A percentile compares a stretch with the other conserved stretches of the same genome.
phyloP scores from a whole-genome alignment of 37 sponge, comb jelly and placozoan species.

The Halisarca cf. caerulea region DNA sequence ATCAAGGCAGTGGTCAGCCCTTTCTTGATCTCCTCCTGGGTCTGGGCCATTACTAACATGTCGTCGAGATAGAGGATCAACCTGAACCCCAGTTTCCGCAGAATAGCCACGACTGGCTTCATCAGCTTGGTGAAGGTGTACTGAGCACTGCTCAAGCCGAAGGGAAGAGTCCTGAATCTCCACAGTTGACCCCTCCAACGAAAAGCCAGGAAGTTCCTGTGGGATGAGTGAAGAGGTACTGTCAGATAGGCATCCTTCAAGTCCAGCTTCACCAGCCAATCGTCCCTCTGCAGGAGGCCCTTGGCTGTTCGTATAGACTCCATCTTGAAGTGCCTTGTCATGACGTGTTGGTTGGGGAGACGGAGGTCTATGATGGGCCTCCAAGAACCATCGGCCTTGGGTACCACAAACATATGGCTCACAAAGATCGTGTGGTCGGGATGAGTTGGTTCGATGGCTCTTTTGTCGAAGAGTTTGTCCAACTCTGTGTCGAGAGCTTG shows the following conservation, averaged over 20 bases:
- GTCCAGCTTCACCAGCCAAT: constrained; percentile 28
- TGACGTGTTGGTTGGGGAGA: constrained; percentile 26
- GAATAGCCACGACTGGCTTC: constrained; percentile 46
- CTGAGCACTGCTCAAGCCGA: constrained; percentile 51
- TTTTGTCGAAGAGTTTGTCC: background rate
- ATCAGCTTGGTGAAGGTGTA: constrained; percentile 56
- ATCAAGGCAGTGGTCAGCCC: background rate
- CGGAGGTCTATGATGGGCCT: constrained; percentile 57
- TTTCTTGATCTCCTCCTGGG: constrained; percentile 9
- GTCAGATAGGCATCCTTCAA: constrained; percentile 55
- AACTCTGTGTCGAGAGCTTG: background rate
- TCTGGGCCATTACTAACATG: constrained; percentile 48
- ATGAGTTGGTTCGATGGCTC: background rate
- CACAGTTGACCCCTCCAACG: background rate
- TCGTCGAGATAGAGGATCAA: constrained; percentile 46
- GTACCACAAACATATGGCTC: constrained; percentile 43
- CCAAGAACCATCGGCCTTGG: constrained; percentile 47
- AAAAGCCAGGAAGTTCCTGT: constrained; percentile 22
- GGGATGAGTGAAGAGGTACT: background rate
- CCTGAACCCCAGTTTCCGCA: constrained; percentile 31
- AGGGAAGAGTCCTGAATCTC: constrained; percentile 52
- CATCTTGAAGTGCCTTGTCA: constrained; percentile 57
- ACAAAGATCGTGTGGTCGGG: background rate
- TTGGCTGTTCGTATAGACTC: constrained; percentile 46
- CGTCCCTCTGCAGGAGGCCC: constrained; percentile 25